Evolutionary conservation across 2,888 invertebrate species (phyloP).

Genomic region (Reticulitermes lucifugus): DNA sequence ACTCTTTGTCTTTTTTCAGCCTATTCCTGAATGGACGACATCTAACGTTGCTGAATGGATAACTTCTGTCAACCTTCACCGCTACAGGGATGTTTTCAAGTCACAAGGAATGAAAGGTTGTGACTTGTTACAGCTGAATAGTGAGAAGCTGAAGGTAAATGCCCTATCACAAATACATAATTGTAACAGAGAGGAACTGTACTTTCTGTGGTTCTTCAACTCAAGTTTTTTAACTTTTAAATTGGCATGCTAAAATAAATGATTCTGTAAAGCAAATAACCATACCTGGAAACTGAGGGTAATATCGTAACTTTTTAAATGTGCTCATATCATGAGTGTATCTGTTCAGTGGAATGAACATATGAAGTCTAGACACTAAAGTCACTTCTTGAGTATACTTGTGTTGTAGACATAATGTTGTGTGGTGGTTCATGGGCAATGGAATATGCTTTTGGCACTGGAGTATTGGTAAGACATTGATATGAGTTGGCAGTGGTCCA

Average conservation of each 20-base stretch:
- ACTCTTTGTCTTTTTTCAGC: constrained; percentile 65
- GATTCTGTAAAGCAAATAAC: too few species aligned
- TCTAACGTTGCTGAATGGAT: constrained; percentile 81
- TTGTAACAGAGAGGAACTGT: too few species aligned
- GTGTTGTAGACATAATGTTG: too few species aligned
- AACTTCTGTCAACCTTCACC: constrained; percentile 78
- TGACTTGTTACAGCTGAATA: constrained; percentile 73
- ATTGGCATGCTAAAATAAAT: too few species aligned
- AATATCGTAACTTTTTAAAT: too few species aligned
- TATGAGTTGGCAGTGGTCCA: not conserved
- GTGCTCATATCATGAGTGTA: too few species aligned
- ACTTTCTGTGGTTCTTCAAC: too few species aligned
- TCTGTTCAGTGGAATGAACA: too few species aligned
- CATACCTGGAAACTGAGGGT: too few species aligned
- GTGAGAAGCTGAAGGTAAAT: constrained; percentile 75
- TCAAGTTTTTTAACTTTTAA: too few species aligned
- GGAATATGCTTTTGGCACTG: not conserved
- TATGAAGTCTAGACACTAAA: too few species aligned
- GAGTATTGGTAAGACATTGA: not conserved
- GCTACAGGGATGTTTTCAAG: constrained; percentile 78
- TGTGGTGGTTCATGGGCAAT: not conserved
- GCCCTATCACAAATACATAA: not conserved
- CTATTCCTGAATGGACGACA: constrained; percentile 76
- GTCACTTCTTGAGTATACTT: too few species aligned
- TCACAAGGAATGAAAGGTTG: constrained; percentile 77